Conservation (phyloP, 1,140 invertebrate genomes). For the Paralvinella palmiformis region DNA sequence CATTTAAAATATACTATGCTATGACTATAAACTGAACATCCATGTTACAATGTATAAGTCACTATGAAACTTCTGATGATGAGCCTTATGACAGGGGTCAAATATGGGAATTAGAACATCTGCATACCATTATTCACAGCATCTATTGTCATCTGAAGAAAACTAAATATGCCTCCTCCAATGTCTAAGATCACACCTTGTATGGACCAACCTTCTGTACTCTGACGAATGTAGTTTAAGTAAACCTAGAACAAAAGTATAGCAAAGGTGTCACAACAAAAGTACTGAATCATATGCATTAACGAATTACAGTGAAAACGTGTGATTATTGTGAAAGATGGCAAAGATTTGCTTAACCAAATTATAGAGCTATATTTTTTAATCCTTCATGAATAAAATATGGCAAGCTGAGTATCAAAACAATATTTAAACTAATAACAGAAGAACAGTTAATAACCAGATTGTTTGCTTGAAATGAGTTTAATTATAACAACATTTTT, state of each 20-base stretch:
- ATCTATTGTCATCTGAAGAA: slow-evolving; percentile 6
- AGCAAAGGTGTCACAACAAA: too few relatives aligned
- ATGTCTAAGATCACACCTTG: background rate
- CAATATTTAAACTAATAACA: too few relatives aligned
- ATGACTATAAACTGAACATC: background rate
- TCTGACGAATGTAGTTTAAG: background rate
- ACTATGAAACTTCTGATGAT: too few relatives aligned
- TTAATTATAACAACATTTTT: too few relatives aligned
- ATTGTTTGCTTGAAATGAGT: too few relatives aligned
- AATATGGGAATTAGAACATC: background rate
- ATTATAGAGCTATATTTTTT: too few relatives aligned
- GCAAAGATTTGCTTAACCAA: background rate
- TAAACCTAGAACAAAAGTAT: background rate
- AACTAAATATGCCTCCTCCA: background rate
- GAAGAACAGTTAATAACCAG: too few relatives aligned
- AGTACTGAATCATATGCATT: too few relatives aligned
- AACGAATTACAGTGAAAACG: background rate
- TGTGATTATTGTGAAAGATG: background rate
- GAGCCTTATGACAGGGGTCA: too few relatives aligned
- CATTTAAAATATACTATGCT: background rate
- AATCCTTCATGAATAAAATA: too few relatives aligned
- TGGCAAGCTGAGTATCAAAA: too few relatives aligned
- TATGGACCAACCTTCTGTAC: slow-evolving; percentile 10
- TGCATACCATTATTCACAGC: slow-evolving; percentile 9
- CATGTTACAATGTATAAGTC: background rate